Conservation (phyloP, 2,888 invertebrate species). For the Osmoderma eremita region DNA sequence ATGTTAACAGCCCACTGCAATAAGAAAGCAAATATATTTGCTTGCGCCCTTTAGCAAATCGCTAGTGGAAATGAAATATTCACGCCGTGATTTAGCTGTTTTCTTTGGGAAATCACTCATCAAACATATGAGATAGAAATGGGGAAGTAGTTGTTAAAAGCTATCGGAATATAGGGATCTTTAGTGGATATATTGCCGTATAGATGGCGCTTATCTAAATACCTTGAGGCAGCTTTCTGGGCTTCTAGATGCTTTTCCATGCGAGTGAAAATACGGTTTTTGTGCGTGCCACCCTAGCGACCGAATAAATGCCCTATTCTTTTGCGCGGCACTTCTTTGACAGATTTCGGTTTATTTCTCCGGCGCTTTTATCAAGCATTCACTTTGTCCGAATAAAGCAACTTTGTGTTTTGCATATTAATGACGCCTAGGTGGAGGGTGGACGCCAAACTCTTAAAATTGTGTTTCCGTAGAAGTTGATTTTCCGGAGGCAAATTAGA, state of each 20-base stretch:
- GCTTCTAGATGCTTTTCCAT: conserved; percentile 14
- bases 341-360: background rate
- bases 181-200: conserved; percentile 29
- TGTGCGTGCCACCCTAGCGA: background rate
- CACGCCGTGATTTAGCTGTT: background rate
- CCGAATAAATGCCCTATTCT: conserved; percentile 6
- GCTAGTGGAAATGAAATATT: conserved; percentile 3
- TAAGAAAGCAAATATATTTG: too few species aligned
- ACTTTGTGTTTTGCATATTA: conserved; percentile 15
- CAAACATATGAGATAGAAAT: conserved; percentile 20
- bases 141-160: conserved; percentile 3
- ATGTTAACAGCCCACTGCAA: too few species aligned
- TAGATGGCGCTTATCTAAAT: conserved; percentile 33
- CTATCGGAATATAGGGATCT: conserved; percentile 22
- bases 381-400: background rate
- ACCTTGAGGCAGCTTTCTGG: conserved; percentile 12
- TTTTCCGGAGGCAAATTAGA: too few species aligned
- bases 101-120: conserved; percentile 10
- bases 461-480: too few species aligned
- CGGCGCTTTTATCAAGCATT: background rate
- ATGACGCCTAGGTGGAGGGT: background rate
- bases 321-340: conserved; percentile 7
- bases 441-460: background rate
- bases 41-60: too few species aligned
- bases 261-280: conserved; percentile 10